Evolutionary conservation across 2,113 vertebrate genomes (phyloP).

Genomic region (Connochaetes taurinus): DNA sequence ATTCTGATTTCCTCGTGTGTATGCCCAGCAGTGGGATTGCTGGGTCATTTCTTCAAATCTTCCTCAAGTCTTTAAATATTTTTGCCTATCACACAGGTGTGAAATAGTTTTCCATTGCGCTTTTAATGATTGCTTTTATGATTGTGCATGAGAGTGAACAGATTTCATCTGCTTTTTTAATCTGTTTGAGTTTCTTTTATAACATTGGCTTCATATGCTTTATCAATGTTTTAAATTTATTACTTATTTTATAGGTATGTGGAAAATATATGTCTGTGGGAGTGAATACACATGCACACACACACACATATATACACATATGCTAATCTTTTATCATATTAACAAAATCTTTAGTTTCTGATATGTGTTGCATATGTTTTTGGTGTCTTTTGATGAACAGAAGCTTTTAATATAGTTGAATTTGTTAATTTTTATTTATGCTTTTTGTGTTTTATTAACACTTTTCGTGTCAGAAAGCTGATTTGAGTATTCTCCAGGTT

Average conservation of each 20-base stretch:
- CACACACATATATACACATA: background rate
- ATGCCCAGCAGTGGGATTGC: too few species aligned
- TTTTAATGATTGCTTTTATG: background rate
- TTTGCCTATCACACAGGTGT: background rate
- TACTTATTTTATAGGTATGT: background rate
- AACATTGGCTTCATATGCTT: background rate
- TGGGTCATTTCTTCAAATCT: background rate
- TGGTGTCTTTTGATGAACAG: background rate
- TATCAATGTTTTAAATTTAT: background rate
- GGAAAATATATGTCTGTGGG: background rate
- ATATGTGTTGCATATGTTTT: background rate
- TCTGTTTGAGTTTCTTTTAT: background rate
- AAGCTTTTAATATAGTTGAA: background rate
- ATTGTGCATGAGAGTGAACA: background rate
- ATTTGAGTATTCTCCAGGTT: background rate
- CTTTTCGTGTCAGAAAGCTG: background rate
- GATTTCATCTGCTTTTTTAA: background rate
- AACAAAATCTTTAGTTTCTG: background rate
- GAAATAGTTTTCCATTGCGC: background rate
- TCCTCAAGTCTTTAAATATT: background rate
- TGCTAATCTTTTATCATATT: background rate
- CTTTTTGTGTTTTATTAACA: background rate
- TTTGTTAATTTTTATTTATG: background rate
- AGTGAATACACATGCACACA: fast-evolving
- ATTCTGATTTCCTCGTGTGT: too few species aligned